phyloP scores from a whole-genome alignment of 1,140 invertebrate species.

The Akabosia matsudoensis region DNA sequence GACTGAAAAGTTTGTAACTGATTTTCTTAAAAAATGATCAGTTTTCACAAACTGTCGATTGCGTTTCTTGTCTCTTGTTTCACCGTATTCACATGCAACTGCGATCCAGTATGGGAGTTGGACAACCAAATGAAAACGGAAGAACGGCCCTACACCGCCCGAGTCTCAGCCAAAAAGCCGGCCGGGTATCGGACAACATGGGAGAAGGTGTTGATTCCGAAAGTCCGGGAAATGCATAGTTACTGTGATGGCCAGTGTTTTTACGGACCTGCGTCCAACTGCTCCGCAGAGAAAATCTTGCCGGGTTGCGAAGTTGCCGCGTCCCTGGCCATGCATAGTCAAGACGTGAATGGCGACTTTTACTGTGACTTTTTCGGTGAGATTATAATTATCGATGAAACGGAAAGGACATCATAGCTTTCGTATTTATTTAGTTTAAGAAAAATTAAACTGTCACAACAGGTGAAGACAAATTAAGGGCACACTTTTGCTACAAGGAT shows the following conservation, averaged over 20 bases:
- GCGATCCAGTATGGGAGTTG: not conserved
- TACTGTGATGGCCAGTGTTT: slow-evolving; percentile 12
- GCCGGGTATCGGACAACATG: not conserved
- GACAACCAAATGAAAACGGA: not conserved
- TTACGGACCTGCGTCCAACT: not conserved
- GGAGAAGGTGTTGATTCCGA: not conserved
- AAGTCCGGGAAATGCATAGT: not conserved
- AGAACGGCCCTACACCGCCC: not conserved
- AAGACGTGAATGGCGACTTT: not conserved
- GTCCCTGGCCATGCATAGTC: not conserved
- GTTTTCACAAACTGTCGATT: too few species aligned
- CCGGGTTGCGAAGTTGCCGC: not conserved
- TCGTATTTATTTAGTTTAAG: too few species aligned
- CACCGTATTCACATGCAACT: too few species aligned
- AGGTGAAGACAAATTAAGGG: not conserved
- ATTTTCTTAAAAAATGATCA: too few species aligned
- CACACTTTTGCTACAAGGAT: not conserved
- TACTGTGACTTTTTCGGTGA: slow-evolving; percentile 21
- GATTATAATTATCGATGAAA: not conserved
- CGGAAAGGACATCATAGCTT: too few species aligned
- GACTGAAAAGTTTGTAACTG: too few species aligned
- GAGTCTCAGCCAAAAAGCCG: not conserved
- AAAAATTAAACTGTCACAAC: too few species aligned
- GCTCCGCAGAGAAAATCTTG: not conserved
- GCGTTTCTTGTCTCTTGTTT: too few species aligned